A percentile compares a stretch with the other conserved stretches of the same genome.
Conservation (phyloP, 35 echinoderm and acorn worm genomes). For the Strongylocentrotus purpuratus region DNA sequence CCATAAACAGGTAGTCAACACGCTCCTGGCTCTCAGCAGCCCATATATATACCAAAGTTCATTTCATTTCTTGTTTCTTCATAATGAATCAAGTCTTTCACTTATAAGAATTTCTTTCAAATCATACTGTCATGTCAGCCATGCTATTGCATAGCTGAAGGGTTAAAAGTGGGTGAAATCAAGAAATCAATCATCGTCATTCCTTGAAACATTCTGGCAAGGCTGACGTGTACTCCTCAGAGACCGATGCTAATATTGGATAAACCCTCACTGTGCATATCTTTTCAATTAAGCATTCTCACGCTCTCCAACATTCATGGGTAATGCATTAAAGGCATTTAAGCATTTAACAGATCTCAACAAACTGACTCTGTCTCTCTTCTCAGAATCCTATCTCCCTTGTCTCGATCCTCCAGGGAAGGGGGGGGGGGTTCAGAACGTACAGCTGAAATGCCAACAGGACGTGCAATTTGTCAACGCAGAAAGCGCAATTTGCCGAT, state of each 20-base stretch:
- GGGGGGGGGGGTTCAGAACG: neutral
- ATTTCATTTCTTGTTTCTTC: too few relatives aligned
- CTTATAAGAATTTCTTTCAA: too few relatives aligned
- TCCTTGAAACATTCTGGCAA: neutral
- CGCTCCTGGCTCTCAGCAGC: too few relatives aligned
- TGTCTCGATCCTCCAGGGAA: neutral
- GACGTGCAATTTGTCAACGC: constrained; percentile 51
- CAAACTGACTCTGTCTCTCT: neutral
- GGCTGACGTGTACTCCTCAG: neutral
- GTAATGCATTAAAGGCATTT: neutral
- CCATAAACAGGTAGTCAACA: too few relatives aligned
- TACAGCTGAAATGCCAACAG: constrained; percentile 15
- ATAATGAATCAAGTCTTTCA: too few relatives aligned
- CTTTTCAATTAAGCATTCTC: constrained; percentile 3
- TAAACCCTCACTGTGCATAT: neutral
- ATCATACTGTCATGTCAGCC: too few relatives aligned
- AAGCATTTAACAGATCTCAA: neutral
- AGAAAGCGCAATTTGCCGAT: constrained; percentile 48
- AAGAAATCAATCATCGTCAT: neutral
- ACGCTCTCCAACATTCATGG: neutral
- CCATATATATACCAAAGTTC: too few relatives aligned
- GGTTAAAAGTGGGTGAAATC: neutral
- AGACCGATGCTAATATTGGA: neutral
- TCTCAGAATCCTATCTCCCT: neutral
- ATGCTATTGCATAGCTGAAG: too few relatives aligned